Evolutionary conservation across 1,140 invertebrate species (phyloP).

Genomic region (Dendroctonus valens): DNA sequence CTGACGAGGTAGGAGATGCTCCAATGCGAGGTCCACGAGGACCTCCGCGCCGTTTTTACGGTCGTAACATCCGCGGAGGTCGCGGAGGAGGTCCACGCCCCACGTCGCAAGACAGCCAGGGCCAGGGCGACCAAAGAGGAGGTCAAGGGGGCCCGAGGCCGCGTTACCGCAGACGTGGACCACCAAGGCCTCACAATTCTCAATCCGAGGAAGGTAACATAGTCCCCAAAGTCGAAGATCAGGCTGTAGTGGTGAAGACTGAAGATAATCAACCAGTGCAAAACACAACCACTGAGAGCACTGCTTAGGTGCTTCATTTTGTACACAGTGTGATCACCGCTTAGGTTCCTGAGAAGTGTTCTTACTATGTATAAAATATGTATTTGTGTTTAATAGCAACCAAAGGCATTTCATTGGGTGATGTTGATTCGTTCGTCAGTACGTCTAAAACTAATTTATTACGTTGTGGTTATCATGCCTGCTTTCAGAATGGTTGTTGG

Average conservation of each 20-base stretch:
- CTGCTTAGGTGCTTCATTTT: constrained; percentile 51
- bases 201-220: constrained; percentile 46
- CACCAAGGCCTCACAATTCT: constrained; percentile 44
- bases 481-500: constrained; percentile 31
- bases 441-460: constrained; percentile 2
- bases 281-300: constrained; percentile 58
- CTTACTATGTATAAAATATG: background rate
- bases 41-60: constrained; percentile 63
- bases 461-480: background rate
- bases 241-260: constrained; percentile 42
- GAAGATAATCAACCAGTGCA: constrained; percentile 57
- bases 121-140: constrained; percentile 35
- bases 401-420: constrained; percentile 50
- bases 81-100: constrained; percentile 56
- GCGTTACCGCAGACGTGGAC: constrained; percentile 46
- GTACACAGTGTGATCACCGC: too few species aligned
- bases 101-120: constrained; percentile 41
- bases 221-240: constrained; percentile 32
- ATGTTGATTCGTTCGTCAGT: background rate
- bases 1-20: constrained; percentile 51
- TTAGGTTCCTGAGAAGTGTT: too few species aligned
- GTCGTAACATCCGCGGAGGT: constrained; percentile 61
- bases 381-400: constrained; percentile 42
- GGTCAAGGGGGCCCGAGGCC: constrained; percentile 38
- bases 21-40: constrained; percentile 52